A percentile compares a stretch with the other conserved stretches of the same genome.
These are phyloP conservation scores for Tyto alba DNA, from an alignment of 2,113 vertebrate species.

Conservation along the genomic window DNA sequence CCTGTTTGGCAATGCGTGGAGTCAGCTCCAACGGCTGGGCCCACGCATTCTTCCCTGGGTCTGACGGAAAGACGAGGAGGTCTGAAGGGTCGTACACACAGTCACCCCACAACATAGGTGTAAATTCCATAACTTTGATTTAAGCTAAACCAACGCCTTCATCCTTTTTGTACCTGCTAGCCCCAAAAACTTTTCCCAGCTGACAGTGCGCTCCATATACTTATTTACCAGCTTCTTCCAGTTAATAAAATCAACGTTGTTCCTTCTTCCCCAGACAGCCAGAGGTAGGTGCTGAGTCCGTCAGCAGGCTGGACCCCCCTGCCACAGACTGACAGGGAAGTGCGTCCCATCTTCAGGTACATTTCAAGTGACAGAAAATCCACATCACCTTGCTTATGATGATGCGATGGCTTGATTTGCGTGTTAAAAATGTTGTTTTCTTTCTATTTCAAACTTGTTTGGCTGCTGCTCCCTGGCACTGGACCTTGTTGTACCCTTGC, in stretches of 20 bases:
- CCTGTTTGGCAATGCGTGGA: no score
- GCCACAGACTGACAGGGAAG: background rate
- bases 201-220: background rate
- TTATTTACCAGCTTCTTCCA: background rate
- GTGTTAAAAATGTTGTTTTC: background rate
- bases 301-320: background rate
- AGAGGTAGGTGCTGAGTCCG: background rate
- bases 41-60: accelerated
- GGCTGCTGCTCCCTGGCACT: background rate
- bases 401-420: background rate
- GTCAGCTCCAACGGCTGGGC: background rate
- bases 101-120: accelerated
- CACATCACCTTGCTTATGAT: background rate
- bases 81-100: accelerated
- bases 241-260: background rate
- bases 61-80: background rate
- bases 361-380: background rate
- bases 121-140: background rate
- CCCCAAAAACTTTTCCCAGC: background rate
- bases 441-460: background rate
- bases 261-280: background rate
- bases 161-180: background rate
- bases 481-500: background rate
- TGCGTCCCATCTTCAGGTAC: background rate
- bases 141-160: background rate